phyloP scores from a whole-genome alignment of 2,888 invertebrate genomes.

The Timema cristinae region DNA sequence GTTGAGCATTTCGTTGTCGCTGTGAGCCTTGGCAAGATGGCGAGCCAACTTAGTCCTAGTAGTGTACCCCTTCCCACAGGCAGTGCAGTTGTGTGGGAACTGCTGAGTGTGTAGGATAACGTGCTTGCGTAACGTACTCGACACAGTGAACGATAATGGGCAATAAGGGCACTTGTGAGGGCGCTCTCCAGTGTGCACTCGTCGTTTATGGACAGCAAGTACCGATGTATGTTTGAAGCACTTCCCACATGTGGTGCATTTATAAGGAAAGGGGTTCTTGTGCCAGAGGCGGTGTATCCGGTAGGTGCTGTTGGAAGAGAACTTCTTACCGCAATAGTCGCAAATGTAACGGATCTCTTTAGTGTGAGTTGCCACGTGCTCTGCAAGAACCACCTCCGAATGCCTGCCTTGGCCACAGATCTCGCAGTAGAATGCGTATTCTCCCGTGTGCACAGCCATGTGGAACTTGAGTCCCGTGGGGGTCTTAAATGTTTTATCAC shows the following conservation, averaged over 20 bases:
- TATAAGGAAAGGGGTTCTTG: slow-evolving; percentile 35
- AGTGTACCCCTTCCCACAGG: slow-evolving; percentile 34
- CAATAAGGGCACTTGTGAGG: slow-evolving; percentile 48
- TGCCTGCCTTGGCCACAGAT: slow-evolving; percentile 33
- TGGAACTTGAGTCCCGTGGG: slow-evolving; percentile 32
- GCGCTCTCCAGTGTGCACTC: slow-evolving; percentile 47
- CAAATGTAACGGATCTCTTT: slow-evolving; percentile 34
- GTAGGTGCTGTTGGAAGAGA: slow-evolving; percentile 33
- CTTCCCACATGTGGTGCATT: slow-evolving; percentile 32
- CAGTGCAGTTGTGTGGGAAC: slow-evolving; percentile 32
- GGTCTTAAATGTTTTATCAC: slow-evolving; percentile 29
- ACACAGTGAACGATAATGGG: slow-evolving; percentile 45
- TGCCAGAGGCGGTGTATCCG: slow-evolving; percentile 35
- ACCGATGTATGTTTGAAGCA: slow-evolving; percentile 34
- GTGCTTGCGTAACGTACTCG: slow-evolving; percentile 47
- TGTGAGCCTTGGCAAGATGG: slow-evolving; percentile 31
- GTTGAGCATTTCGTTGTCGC: slow-evolving; percentile 27
- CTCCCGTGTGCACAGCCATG: slow-evolving; percentile 34
- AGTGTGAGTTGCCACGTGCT: slow-evolving; percentile 33
- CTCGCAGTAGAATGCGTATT: slow-evolving; percentile 32
- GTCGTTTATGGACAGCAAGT: slow-evolving; percentile 40
- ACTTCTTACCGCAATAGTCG: slow-evolving; percentile 34
- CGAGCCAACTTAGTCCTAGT: slow-evolving; percentile 31
- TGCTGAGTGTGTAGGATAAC: slow-evolving; percentile 38
- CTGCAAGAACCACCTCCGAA: slow-evolving; percentile 30